Evolutionary conservation across 2,888 invertebrate species (phyloP), one percentile per base, ranked within the genome.

Genomic region (Synergus itoensis): DNA sequence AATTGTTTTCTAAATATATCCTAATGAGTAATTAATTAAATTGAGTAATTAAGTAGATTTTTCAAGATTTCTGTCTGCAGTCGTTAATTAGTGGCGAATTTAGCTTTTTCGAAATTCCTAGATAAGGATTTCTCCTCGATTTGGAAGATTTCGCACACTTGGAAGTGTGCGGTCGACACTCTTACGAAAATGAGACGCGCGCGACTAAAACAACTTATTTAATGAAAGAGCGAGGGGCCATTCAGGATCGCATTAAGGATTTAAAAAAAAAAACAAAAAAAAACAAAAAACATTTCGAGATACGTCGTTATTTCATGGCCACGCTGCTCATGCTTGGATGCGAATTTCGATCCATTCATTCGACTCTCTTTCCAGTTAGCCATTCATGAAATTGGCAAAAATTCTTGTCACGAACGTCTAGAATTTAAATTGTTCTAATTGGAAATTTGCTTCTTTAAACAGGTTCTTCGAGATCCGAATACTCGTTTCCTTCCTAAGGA

Each of bases 401-500:
- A 73, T 48, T 48, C 45, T 67, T 45, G 18, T 21, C 18, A 67
- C 48, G 5, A 60, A 21, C 18, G 11, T 60, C 60, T 60, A 69
- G 69, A 73, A 73, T 73, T 73, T 73, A 73, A 73, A 73, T 73
- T 73, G 45, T 73, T 73, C 69, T 73, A 73, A 48, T 73, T 73
- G 36, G 69, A 73, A 53, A 53, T 69, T 73, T 48, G 28, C 48
- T 45, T 28, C 69, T 45, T 48, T 36, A 73, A 73, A 73, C 69
- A 28, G 48, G 69, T 73, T 73, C 21, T 73, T 48, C 48, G 28
- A 73, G 69, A 18, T 11, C 4, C 21, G 18, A 21, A 60, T 60
- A 60, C 18, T n/a, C 8, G 60, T 60, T 60, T 60, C 60, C 60
- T 60, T 60, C 60, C 11, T 60, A 3, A 21, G 11, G 11, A 60